Percentiles rank a stretch among this genome's conserved stretches.
Conservation (phyloP, 2,113 vertebrate species). For the Dicentrarchus labrax region DNA sequence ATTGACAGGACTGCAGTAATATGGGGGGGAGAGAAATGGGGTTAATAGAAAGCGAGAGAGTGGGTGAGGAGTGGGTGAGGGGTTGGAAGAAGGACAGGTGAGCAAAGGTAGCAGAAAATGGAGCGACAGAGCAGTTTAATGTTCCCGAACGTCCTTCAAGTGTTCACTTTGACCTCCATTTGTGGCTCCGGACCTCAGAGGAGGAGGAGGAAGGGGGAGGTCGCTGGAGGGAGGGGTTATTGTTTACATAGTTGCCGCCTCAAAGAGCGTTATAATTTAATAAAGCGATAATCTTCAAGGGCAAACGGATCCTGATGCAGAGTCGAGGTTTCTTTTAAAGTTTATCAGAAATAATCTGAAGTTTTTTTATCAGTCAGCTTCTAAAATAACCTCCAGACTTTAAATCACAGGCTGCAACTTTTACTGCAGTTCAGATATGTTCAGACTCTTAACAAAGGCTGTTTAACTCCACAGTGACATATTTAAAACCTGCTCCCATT, state of each 20-base stretch:
- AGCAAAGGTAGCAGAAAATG: not conserved
- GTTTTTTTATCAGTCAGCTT: too few relatives aligned
- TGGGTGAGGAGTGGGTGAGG: not conserved
- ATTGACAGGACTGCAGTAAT: constrained; percentile 50
- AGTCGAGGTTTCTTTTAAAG: too few relatives aligned
- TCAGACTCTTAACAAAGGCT: too few relatives aligned
- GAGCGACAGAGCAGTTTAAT: not conserved
- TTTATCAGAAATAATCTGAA: too few relatives aligned
- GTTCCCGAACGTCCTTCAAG: constrained; percentile 37
- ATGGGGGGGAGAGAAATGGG: constrained; percentile 29
- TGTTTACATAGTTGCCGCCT: constrained; percentile 35
- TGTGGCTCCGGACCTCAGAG: not conserved
- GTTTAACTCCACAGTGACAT: too few relatives aligned
- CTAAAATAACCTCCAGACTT: too few relatives aligned
- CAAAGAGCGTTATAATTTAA: constrained; percentile 38
- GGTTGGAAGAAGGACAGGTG: not conserved
- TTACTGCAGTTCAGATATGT: too few relatives aligned
- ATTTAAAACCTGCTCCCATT: too few relatives aligned
- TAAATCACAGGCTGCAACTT: too few relatives aligned
- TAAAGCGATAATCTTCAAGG: constrained; percentile 39
- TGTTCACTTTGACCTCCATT: constrained; percentile 14
- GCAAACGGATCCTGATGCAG: not conserved
- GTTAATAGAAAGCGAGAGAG: constrained; percentile 51
- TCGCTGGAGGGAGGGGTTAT: not conserved
- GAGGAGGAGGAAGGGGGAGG: not conserved